Evolutionary conservation across 2,797 vertebrate species (phyloP).

Genomic region (Ctenopoma kingsleyae): DNA sequence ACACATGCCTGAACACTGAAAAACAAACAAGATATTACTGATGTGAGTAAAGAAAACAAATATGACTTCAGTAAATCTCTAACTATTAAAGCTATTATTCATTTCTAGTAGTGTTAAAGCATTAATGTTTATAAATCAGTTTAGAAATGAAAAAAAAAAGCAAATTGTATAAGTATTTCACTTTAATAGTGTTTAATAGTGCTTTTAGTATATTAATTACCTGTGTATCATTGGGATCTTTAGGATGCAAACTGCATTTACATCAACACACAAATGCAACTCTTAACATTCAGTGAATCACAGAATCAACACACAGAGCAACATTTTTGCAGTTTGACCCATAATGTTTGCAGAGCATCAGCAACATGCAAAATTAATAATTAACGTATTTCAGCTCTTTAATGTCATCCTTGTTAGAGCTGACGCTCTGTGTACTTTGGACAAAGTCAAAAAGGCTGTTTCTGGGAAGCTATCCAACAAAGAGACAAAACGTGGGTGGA

Average conservation of each 20-base stretch:
- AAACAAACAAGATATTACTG: constrained; percentile 20
- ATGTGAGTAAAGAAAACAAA: constrained; percentile 9
- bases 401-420: constrained; percentile 56
- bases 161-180: too few relatives aligned
- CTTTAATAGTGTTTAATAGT: not conserved
- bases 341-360: constrained; percentile 20
- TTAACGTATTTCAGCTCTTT: constrained; percentile 47
- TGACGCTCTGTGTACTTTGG: constrained; percentile 53
- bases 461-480: constrained; percentile 63
- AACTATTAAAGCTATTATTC: constrained; percentile 49
- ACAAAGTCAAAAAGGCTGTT: constrained; percentile 52
- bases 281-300: constrained; percentile 7
- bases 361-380: constrained; percentile 41
- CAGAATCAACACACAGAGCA: constrained; percentile 31
- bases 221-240: constrained; percentile 14
- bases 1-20: constrained; percentile 2
- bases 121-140: not conserved
- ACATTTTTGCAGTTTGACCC: constrained; percentile 25
- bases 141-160: constrained; percentile 8
- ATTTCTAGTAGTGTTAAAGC: constrained; percentile 26
- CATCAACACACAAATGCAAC: constrained; percentile 17
- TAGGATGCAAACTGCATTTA: constrained; percentile 15
- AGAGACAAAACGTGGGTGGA: constrained; percentile 38
- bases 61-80: not conserved
- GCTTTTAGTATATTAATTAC: constrained; percentile 6